Conservation (phyloP, 2,797 vertebrate species). For the Erpetoichthys calabaricus region DNA sequence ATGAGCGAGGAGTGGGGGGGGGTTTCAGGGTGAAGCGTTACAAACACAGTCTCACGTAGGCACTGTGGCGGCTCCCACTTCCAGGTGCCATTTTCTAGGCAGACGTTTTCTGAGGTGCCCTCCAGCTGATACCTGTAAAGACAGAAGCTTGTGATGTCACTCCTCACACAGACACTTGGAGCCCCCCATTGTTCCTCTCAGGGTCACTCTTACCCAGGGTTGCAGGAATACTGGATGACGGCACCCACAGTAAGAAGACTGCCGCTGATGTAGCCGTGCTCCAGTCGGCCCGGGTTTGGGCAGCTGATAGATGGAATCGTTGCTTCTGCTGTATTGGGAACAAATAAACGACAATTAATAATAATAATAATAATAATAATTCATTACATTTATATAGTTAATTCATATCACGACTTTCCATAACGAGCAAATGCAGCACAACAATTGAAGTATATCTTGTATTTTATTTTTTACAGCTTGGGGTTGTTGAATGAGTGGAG, state of each 20-base stretch:
- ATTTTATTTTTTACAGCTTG: too few species aligned
- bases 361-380: too few species aligned
- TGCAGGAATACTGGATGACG: constrained; percentile 50
- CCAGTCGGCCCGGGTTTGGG: constrained; percentile 39
- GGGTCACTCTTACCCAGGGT: constrained; percentile 42
- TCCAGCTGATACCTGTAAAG: constrained; percentile 43
- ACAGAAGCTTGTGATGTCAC: constrained; percentile 10
- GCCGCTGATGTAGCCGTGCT: constrained; percentile 35
- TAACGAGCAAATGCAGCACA: too few species aligned
- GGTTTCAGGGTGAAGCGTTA: neutral
- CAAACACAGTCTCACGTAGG: constrained; percentile 44
- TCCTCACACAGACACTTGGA: constrained; percentile 36
- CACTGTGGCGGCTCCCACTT: constrained; percentile 54
- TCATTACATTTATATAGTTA: too few species aligned
- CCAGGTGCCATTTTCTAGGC: constrained; percentile 58
- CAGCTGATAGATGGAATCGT: constrained; percentile 23
- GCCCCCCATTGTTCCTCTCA: constrained; percentile 13
- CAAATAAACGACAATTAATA: neutral
- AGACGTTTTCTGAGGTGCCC: constrained; percentile 53
- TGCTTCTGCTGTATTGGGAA: constrained; percentile 22
- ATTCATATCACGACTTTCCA: too few species aligned
- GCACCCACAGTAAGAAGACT: constrained; percentile 35
- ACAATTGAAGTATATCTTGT: too few species aligned
- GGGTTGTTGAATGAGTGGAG: too few species aligned
- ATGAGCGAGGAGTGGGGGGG: neutral